Evolutionary conservation across 2,113 vertebrate species (phyloP), one percentile per base, ranked within the genome.

Genomic region (Dasyornis broadbenti): DNA sequence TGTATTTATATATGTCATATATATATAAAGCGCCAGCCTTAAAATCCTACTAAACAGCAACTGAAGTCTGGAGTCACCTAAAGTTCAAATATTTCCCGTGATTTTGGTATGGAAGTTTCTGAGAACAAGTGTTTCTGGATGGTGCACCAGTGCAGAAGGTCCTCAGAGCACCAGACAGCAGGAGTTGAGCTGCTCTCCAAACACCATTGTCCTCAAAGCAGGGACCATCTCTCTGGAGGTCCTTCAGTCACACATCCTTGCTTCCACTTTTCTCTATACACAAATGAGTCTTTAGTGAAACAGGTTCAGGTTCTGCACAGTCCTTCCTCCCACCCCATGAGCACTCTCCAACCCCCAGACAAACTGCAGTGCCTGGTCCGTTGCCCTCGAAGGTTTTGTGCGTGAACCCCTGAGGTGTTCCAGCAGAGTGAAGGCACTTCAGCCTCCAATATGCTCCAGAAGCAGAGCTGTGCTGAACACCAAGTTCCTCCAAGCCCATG

Each of bases 31-130:
- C 0, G 2, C 30, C 64, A 96, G 80, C 30, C 92, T 89, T 93
- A 83, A 92, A 93, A 86, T 81, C 42, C 60, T 70, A 35, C 63
- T 89, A 54, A 93, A 78, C 72, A 52, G 54, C 42, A 83, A 1
- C 20, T 59, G 42, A 95, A 86, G 63, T 35, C 89, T 66, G 35
- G 64, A 94, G 90, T 94, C 90, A 92, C 44, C 42, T 54, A 39
- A 93, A 96, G 89, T 93, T 93, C 89, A 95, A 81, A 66, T 15
- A 14, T 82, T 96, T 93, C 94, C 60, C 71, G 52, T 50, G 8
- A 28, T 82, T 90, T 88, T n/a, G 27, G 5, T 44, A n/a, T 40
- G 57, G 56, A 81, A 66, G 35, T 65, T 88, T 88, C 52, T 89
- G 68, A 81, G 44, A 76, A 61, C 11, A 39, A 76, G n/a, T 16